A percentile compares a stretch with the other conserved stretches of the same genome.
Evolutionary conservation across 2,113 vertebrate genomes (phyloP).

Genomic region (Eonycteris spelaea): DNA sequence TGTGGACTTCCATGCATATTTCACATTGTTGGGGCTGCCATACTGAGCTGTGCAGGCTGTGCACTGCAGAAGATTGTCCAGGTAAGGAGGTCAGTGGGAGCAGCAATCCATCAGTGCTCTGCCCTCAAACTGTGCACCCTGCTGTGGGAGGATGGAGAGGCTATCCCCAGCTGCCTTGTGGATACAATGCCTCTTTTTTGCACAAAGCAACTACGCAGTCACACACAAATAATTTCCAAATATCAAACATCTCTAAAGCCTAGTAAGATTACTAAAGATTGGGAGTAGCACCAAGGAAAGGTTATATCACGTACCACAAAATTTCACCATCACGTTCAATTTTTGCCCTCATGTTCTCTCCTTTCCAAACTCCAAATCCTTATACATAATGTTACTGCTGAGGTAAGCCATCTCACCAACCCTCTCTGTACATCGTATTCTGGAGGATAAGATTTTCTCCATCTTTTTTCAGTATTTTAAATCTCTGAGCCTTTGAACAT

Average conservation of each 20-base stretch:
- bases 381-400: not conserved
- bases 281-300: not conserved
- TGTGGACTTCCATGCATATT: not conserved
- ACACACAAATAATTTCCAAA: not conserved
- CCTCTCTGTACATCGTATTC: not conserved
- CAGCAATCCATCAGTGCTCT: not conserved
- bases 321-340: not conserved
- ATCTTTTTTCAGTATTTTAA: not conserved
- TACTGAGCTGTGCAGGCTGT: not conserved
- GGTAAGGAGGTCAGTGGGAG: not conserved
- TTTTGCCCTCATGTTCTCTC: not conserved
- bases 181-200: not conserved
- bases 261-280: not conserved
- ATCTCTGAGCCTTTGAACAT: not conserved
- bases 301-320: not conserved
- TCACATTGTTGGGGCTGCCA: not conserved
- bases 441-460: not conserved
- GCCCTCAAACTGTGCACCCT: not conserved
- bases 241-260: not conserved
- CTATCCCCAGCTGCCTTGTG: not conserved
- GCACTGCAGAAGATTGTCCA: not conserved
- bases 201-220: not conserved
- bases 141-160: not conserved
- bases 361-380: not conserved
- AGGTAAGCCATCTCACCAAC: not conserved